A percentile compares a stretch with the other conserved stretches of the same genome.
Conservation (phyloP, 2,888 invertebrate genomes). For the Rhodophaea formosa region DNA sequence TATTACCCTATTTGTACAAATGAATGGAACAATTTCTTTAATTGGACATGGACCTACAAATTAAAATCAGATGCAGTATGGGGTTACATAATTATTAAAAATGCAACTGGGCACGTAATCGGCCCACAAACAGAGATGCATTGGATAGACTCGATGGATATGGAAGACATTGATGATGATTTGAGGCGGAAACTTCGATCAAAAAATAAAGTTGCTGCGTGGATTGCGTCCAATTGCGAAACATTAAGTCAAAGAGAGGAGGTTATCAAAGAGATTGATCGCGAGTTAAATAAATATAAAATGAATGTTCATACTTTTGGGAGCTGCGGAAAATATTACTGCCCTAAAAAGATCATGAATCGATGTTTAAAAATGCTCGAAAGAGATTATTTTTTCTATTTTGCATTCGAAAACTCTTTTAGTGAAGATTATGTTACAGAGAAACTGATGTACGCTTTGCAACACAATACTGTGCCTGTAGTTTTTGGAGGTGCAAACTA, state of each 20-base stretch:
- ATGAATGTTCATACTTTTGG: slow-evolving; percentile 55
- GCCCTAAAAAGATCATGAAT: slow-evolving; percentile 46
- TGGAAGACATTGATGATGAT: slow-evolving; percentile 36
- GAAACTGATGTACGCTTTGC: slow-evolving; percentile 63
- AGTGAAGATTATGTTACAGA: slow-evolving; percentile 69
- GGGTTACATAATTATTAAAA: slow-evolving; percentile 52
- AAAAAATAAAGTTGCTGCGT: slow-evolving; percentile 51
- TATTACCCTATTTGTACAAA: slow-evolving; percentile 49
- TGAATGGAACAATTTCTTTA: slow-evolving; percentile 53
- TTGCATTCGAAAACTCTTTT: slow-evolving; percentile 62
- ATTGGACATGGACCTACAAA: slow-evolving; percentile 70
- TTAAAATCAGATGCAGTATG: slow-evolving; percentile 57
- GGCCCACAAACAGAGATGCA: slow-evolving; percentile 45
- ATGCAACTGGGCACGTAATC: slow-evolving; percentile 42
- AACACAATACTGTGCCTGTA: slow-evolving; percentile 83
- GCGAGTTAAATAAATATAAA: slow-evolving; percentile 40
- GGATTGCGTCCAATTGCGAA: slow-evolving; percentile 60
- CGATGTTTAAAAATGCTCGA: slow-evolving; percentile 46
- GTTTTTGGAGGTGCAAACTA: slow-evolving; percentile 86
- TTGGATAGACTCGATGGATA: slow-evolving; percentile 41
- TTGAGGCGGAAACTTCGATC: slow-evolving; percentile 34
- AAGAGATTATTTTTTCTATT: slow-evolving; percentile 59
- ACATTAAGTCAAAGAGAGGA: slow-evolving; percentile 51
- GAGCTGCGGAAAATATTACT: slow-evolving; percentile 47
- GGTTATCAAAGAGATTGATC: slow-evolving; percentile 39